phyloP scores from a whole-genome alignment of 2,888 invertebrate genomes.

The Euplagia quadripunctaria region DNA sequence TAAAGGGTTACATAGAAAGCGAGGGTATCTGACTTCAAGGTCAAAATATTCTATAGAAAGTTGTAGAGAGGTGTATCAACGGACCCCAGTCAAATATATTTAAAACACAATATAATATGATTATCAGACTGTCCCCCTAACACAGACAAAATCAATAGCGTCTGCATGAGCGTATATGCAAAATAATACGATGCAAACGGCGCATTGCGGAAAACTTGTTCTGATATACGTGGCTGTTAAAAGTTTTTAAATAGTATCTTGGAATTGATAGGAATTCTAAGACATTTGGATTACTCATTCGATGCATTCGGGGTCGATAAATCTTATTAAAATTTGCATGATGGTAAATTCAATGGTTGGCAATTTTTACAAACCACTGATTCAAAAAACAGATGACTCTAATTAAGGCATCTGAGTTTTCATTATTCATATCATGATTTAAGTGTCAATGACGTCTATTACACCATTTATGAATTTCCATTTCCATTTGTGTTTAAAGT shows the following conservation, averaged over 20 bases:
- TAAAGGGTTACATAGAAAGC: constrained; percentile 45
- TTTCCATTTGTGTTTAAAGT: neutral
- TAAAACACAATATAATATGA: constrained; percentile 85
- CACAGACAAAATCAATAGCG: constrained; percentile 87
- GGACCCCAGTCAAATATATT: constrained; percentile 76
- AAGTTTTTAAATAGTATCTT: neutral
- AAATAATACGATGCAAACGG: constrained; percentile 63
- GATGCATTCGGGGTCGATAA: neutral
- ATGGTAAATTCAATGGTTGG: no score
- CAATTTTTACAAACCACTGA: neutral
- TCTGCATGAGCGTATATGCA: constrained; percentile 79
- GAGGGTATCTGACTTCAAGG: constrained; percentile 69
- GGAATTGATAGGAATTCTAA: neutral
- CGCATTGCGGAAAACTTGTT: constrained; percentile 56
- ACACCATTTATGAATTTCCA: neutral
- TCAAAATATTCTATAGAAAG: constrained; percentile 53
- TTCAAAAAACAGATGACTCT: neutral
- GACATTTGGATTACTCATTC: neutral
- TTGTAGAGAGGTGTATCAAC: constrained; percentile 30
- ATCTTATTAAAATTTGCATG: neutral
- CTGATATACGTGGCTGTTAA: constrained; percentile 17
- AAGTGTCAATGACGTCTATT: neutral
- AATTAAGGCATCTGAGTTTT: neutral
- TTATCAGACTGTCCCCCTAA: constrained; percentile 85
- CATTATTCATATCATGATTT: neutral